phyloP scores from a whole-genome alignment of 2,888 invertebrate species.

The Drymonia ruficornis region DNA sequence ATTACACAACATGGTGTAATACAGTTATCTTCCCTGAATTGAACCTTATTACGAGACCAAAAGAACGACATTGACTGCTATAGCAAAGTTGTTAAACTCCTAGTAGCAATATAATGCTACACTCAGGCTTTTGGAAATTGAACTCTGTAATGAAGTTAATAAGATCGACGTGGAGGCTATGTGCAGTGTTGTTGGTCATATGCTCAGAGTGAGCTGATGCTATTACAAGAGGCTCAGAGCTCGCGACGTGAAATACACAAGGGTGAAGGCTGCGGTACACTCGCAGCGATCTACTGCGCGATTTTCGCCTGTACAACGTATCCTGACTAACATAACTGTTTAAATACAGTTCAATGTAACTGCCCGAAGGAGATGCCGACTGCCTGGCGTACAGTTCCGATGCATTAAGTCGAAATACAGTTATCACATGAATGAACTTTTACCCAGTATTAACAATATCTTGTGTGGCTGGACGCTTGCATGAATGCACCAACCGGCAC shows the following conservation, averaged over 20 bases:
- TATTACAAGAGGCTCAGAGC: conserved; percentile 14
- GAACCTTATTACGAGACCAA: neutral
- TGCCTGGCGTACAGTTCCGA: too few relatives aligned
- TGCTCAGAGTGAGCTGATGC: conserved; percentile 9
- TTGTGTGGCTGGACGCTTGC: too few relatives aligned
- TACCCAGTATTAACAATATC: too few relatives aligned
- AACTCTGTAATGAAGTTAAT: neutral
- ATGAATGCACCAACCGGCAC: too few relatives aligned
- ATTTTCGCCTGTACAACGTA: neutral
- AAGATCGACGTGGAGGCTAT: neutral
- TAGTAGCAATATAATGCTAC: neutral
- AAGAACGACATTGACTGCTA: neutral
- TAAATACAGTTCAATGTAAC: too few relatives aligned
- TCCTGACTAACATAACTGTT: too few relatives aligned
- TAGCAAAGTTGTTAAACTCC: neutral
- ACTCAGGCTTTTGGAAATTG: neutral
- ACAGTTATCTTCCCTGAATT: neutral
- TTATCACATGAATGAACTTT: too few relatives aligned
- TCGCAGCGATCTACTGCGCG: neutral
- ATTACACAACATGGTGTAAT: neutral
- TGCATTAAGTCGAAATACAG: too few relatives aligned
- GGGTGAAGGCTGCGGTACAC: neutral
- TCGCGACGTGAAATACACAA: conserved; percentile 1
- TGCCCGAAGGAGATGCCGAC: too few relatives aligned
- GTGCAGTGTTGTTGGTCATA: neutral